These are phyloP conservation scores for Hemicentrotus pulcherrimus DNA, from an alignment of 35 echinoderm and acorn worm species.

Conservation along the genomic window DNA sequence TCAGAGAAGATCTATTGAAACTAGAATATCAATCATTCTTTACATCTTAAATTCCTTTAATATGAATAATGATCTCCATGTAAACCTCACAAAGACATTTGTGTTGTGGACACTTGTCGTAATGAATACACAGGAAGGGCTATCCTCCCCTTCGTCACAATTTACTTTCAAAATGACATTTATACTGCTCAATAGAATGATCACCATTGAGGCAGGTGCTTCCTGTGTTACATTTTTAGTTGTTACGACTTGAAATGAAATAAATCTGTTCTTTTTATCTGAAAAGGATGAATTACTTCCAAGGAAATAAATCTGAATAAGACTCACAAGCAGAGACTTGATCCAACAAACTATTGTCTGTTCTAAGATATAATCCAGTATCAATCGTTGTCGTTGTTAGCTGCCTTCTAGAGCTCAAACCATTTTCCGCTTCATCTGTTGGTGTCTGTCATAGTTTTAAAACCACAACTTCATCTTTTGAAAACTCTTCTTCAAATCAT, in stretches of 20 bases:
- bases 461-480: background rate
- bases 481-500: background rate
- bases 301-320: background rate
- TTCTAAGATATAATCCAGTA: background rate
- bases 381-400: background rate
- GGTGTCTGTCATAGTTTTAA: background rate
- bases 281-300: background rate
- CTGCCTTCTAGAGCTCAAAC: background rate
- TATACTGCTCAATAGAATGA: background rate
- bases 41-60: too few relatives aligned
- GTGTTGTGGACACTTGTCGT: too few relatives aligned
- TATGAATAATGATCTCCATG: too few relatives aligned
- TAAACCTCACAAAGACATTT: too few relatives aligned
- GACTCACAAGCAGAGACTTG: background rate
- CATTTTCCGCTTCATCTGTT: background rate
- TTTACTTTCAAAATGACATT: background rate
- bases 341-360: background rate
- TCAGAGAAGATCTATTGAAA: too few relatives aligned
- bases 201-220: background rate
- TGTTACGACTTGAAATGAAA: background rate
- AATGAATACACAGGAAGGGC: background rate
- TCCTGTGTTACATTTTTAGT: background rate
- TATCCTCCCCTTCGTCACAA: background rate
- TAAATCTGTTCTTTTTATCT: background rate
- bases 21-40: too few relatives aligned